Conservation (phyloP, 2,797 vertebrate genomes). For the Hafferia zeledoni region DNA sequence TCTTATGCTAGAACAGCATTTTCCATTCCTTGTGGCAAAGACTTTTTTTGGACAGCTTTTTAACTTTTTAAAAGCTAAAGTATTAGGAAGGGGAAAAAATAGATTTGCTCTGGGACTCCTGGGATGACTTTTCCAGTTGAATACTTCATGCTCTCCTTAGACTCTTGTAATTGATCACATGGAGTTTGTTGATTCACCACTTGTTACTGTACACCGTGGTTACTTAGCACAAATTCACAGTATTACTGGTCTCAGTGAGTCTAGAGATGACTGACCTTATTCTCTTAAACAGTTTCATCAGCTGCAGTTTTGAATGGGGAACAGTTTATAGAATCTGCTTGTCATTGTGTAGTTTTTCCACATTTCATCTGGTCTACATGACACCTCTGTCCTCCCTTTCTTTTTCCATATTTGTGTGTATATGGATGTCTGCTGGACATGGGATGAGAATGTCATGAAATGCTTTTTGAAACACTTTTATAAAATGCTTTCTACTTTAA, state of each 20-base stretch:
- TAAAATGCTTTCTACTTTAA: not conserved
- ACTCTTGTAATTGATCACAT: not conserved
- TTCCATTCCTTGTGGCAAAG: not conserved
- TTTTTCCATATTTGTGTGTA: not conserved
- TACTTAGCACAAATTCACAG: not conserved
- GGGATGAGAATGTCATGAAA: not conserved
- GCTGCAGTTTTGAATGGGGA: not conserved
- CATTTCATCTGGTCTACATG: fast-evolving
- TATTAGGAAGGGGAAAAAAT: not conserved
- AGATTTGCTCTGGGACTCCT: not conserved
- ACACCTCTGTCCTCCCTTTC: not conserved
- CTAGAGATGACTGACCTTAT: not conserved
- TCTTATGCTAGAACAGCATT: not conserved
- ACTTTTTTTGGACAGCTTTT: not conserved
- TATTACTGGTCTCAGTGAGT: not conserved
- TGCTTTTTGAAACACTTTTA: not conserved
- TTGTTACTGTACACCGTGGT: not conserved
- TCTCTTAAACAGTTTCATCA: not conserved
- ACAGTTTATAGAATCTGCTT: not conserved
- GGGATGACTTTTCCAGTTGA: not conserved
- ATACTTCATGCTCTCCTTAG: not conserved
- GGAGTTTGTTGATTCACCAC: not conserved
- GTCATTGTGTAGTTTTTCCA: not conserved
- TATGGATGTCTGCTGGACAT: not conserved
- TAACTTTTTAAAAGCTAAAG: not conserved